A percentile compares a stretch with the other conserved stretches of the same genome.
Evolutionary conservation across 2,113 vertebrate genomes (phyloP).

Genomic region (Chelonoidis abingdonii): DNA sequence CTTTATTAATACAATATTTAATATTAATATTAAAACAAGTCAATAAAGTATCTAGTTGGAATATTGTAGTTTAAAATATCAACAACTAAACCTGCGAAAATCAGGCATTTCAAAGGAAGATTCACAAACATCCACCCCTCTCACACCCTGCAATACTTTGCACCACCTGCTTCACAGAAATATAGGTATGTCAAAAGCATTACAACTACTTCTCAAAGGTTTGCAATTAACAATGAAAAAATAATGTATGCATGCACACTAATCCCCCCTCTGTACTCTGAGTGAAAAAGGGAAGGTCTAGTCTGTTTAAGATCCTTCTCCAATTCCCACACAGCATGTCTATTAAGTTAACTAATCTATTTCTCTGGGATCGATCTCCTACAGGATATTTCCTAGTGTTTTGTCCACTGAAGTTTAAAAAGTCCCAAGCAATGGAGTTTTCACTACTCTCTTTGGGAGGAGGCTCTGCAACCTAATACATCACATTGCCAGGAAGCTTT

Average conservation of each 20-base stretch:
- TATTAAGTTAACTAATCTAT: rapidly evolving
- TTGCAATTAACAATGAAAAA: background rate
- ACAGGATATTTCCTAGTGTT: background rate
- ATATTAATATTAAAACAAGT: too few relatives aligned
- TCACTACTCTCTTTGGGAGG: background rate
- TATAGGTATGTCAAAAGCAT: background rate
- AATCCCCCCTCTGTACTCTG: background rate
- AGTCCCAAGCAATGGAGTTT: background rate
- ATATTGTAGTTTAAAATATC: background rate
- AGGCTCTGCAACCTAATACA: background rate
- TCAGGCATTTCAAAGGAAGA: background rate
- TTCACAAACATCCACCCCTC: background rate
- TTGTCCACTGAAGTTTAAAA: background rate
- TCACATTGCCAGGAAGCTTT: background rate
- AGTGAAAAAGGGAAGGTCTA: background rate
- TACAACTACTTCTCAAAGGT: background rate
- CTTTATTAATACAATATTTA: too few relatives aligned
- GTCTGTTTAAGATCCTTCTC: background rate
- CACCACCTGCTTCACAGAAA: background rate
- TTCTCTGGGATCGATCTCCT: background rate
- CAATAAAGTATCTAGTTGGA: background rate
- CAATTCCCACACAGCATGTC: background rate
- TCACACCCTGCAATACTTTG: background rate
- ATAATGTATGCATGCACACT: background rate
- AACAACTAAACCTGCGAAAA: background rate